Evolutionary conservation across 2,797 vertebrate genomes (phyloP), one percentile per base, ranked within the genome.

Genomic region (Hemibagrus guttatus): DNA sequence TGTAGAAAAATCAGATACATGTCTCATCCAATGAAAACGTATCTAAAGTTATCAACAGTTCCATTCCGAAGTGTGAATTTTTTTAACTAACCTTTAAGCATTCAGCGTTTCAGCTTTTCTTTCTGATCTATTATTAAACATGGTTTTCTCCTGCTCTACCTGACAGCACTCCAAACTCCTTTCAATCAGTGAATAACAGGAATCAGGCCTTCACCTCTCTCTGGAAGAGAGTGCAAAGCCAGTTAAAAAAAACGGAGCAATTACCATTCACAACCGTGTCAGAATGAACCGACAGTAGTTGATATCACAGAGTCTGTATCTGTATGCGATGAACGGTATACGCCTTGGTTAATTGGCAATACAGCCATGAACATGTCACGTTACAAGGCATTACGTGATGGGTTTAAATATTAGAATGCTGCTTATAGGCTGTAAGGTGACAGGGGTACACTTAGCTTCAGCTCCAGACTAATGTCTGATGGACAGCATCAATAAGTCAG

Each of bases 401-500:
- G 31, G 13, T 54, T 71, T 14, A 12, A 72, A 84, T 61, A 26
- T 12, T 68, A 58, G 35, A 72, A 58, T 9, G 16, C 74, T 74
- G 35, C 75, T 35, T 35, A 28, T 69, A 14, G 31, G 59, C 68
- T 31, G 16, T 12, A 42, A 12, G 52, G 54, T 84, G 64, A 66
- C 28, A 58, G 68, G 12, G 68, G 66, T 52, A 54, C 23, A 49
- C 72, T 49, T 31, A 58, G 72, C 58, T 74, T 81, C 31, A 74
- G 56, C 61, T 83, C 49, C 46, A 28, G 5, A 69, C 71, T 54
- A 82, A n/a, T n/a, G 31, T 12, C 82, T 75, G 76, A 89, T 39
- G n/a, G 86, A 85, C 66, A 63, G 74, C 28, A 46, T 74, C 72
- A 52, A 87, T 82, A 56, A 71, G 46, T 69, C 31, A 83, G 80